These are phyloP conservation scores for Nesoenas mayeri DNA, from an alignment of 2,113 vertebrate genomes.

Conservation along the genomic window DNA sequence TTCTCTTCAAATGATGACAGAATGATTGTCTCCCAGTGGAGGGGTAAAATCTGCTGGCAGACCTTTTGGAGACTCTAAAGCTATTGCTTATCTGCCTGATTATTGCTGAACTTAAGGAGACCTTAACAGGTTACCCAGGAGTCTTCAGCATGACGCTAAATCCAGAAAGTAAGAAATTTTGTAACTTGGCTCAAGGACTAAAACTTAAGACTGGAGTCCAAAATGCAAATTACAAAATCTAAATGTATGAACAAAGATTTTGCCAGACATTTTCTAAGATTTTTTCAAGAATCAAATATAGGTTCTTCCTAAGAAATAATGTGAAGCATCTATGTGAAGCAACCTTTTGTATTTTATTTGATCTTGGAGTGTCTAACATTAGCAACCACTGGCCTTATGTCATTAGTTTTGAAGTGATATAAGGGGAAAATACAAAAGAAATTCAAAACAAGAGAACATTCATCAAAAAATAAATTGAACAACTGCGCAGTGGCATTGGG, in stretches of 20 bases:
- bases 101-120: conserved; percentile 4
- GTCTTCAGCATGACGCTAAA: neutral
- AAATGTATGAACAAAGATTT: neutral
- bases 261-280: neutral
- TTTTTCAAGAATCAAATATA: neutral
- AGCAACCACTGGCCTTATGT: neutral
- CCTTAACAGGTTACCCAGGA: neutral
- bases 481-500: neutral
- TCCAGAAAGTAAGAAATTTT: neutral
- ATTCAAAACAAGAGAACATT: neutral
- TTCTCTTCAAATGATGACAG: conserved; percentile 49
- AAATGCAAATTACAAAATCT: neutral
- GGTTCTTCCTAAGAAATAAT: neutral
- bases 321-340: fast-evolving
- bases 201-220: neutral
- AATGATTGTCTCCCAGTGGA: conserved; percentile 55
- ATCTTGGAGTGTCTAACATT: neutral
- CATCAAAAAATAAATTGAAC: neutral
- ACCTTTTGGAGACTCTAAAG: conserved; percentile 23
- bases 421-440: neutral
- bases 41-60: conserved; percentile 42
- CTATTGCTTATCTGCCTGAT: conserved; percentile 22
- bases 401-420: neutral
- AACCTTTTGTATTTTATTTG: neutral
- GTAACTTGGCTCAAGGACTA: neutral